Base-by-base conservation (phyloP, 2,888 invertebrate species). In the Epicampocera succincta region DNA sequence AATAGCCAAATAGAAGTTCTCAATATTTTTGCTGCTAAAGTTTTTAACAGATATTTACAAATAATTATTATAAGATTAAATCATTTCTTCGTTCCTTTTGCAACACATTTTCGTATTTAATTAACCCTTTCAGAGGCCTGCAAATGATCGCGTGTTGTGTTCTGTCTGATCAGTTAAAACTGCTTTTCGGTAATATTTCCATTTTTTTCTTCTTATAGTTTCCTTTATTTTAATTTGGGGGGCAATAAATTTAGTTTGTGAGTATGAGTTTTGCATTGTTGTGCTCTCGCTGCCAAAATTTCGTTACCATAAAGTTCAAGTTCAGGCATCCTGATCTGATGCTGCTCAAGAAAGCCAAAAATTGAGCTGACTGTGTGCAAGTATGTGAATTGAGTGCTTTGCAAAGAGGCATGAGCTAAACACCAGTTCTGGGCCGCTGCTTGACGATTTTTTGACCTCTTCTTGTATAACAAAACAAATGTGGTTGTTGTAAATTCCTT, bases 231-330 rank as follows among this genome's bases (percentile, higher is more conserved):
- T 9, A 33, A 33, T 33, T 33, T 33, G 3, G 19, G 13, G 15
- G 8, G 15, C 13, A n/a, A 65, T 33, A 33, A 33, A 9, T 33
- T 33, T 33, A 44, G 15, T 11, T 19, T 19, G 13, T 21, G 25
- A 50, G 17, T 13, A 13, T 40, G 60, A 21, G 46, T 46, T 17
- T 66, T 17, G 15, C 11, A 29, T 38, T 58, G 21, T 46, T 3
- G 25, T 29, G 50, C 46, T 66, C 46, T 46, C 17, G 13, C 58
- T 33, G n/a, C 3, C 25, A 15, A 19, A 46, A 8, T 11, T 8
- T 25, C 33, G 54, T 29, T 44, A 42, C 25, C 33, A 66, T 73
- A 76, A 85, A 86, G 85, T 87, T 87, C 87, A 88, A 88, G 88
- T 88, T 88, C 87, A 88, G 87, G 86, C 84, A 84, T 86, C 81